Evolutionary conservation across 2,113 vertebrate genomes (phyloP).

Genomic region (Rhinoptilus africanus): DNA sequence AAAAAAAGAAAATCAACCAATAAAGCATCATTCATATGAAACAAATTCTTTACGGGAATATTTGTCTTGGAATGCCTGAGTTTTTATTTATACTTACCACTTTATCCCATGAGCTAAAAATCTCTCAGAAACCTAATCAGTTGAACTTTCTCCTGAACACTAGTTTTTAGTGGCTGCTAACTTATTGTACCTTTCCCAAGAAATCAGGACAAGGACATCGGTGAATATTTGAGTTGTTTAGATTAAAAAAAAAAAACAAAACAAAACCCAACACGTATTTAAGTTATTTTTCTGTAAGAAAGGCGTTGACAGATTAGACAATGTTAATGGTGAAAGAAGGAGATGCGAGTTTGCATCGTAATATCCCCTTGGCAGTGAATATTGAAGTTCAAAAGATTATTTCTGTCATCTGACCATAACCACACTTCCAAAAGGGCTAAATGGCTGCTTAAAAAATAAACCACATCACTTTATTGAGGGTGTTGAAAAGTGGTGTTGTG

Average conservation of each 20-base stretch:
- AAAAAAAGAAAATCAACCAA: background rate
- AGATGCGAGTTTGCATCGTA: background rate
- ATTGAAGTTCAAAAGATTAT: background rate
- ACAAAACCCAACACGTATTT: background rate
- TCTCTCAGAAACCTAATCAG: background rate
- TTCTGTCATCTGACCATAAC: background rate
- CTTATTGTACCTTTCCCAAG: background rate
- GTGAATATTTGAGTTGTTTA: background rate
- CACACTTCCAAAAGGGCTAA: background rate
- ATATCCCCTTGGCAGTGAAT: background rate
- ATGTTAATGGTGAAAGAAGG: background rate
- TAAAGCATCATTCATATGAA: background rate
- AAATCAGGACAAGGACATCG: background rate
- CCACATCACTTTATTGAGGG: background rate
- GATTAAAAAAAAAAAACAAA: background rate
- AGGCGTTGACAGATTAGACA: background rate
- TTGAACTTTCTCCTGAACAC: background rate
- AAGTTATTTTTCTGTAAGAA: background rate
- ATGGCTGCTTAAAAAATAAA: background rate
- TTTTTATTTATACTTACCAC: background rate
- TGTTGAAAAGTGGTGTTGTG: background rate
- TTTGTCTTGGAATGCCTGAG: background rate
- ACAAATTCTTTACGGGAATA: background rate
- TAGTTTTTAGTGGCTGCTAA: background rate
- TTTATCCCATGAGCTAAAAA: background rate